Base-by-base conservation (phyloP, 2,797 vertebrate species). In the Peromyscus aztecus region DNA sequence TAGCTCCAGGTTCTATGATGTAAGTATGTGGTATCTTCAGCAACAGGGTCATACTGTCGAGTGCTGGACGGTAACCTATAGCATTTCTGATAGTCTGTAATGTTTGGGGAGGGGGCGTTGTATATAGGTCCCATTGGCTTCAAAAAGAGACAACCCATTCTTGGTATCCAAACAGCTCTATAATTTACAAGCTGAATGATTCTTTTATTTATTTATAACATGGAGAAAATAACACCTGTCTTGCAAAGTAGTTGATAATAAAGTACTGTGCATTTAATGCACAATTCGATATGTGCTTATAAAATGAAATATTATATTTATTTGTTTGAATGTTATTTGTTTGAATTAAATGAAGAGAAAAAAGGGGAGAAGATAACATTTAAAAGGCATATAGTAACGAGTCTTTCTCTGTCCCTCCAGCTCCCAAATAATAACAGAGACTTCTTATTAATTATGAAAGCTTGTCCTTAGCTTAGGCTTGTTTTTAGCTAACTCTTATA, bases 121-220 rank as follows among this genome's bases (percentile, higher is more conserved):
- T 59, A n/a, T 81, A 82, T 37, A 27, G 55, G 12, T 27, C 13
- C 21, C 23, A 27, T 82, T 82, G 23, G 55, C 23, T 59, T 81
- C 23, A 40, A 59, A 63, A 37, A 40, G 34, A 37, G 55, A 57
- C 14, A 82, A 37, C 34, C 23, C 12, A 81, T 37, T 81, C 23
- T 57, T 40, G 37, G n/a, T 43, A 27, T 31, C 34, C 37, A 92
- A 73, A 90, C 82, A 95, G 46, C 27, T 69, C 17, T 94, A 34
- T 86, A 21, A 92, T 83, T 89, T 92, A 71, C 4, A 78, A 87
- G 6, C 21, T 86, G 10, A 9, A 14, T 69, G 52, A 55, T 16
- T 86, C 75, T 78, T 85, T 93, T 95, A 27, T n/a, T 61, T 69
- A 69, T 69, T 49, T 80, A 29, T 86, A 61, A 80, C 78, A 61